A percentile compares a stretch with the other conserved stretches of the same genome.
phyloP scores from a whole-genome alignment of 2,797 vertebrate genomes.

The Urocyon cinereoargenteus region DNA sequence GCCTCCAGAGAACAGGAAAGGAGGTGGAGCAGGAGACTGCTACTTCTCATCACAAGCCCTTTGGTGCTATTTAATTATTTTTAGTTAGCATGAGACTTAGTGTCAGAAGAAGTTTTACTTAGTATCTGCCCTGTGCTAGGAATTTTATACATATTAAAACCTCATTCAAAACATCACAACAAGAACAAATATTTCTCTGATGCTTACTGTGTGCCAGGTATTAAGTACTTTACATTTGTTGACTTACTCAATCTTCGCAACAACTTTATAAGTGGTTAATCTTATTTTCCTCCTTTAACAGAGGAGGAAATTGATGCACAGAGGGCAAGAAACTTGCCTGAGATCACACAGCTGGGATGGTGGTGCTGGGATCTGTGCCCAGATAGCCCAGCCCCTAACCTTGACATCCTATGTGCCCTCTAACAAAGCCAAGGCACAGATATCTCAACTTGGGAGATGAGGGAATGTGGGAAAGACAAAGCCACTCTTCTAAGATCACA shows the following conservation, averaged over 20 bases:
- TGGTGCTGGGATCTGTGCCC: not conserved
- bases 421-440: not conserved
- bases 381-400: not conserved
- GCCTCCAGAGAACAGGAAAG: not conserved
- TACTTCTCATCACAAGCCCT: not conserved
- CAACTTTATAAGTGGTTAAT: not conserved
- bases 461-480: not conserved
- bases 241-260: not conserved
- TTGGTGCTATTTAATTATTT: not conserved
- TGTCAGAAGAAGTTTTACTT: not conserved
- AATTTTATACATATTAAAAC: not conserved
- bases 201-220: not conserved
- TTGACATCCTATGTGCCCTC: not conserved
- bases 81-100: not conserved
- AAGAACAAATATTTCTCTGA: not conserved
- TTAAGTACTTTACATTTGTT: not conserved
- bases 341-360: not conserved
- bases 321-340: not conserved
- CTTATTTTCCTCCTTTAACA: not conserved
- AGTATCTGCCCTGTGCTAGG: not conserved
- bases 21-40: not conserved
- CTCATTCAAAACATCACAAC: constrained; percentile 23
- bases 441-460: not conserved
- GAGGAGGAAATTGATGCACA: not conserved
- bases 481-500: not conserved